phyloP scores from a whole-genome alignment of 2,888 invertebrate species.

The Maniola hyperantus region DNA sequence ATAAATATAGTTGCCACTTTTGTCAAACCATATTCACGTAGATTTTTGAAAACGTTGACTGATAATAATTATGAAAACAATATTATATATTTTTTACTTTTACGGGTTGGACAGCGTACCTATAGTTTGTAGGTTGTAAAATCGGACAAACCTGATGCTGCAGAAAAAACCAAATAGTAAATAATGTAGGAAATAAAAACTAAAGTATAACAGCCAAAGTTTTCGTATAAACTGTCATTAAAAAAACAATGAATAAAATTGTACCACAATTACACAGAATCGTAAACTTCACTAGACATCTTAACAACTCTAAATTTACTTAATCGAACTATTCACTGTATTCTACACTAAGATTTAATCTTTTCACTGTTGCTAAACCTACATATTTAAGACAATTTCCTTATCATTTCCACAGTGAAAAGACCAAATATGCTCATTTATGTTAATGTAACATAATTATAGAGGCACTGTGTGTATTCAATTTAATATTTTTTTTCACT shows the following conservation, averaged over 20 bases:
- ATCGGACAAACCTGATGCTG: not conserved
- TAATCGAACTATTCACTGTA: constrained; percentile 68
- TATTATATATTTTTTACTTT: not conserved
- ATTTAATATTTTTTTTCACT: constrained; percentile 57
- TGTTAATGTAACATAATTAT: constrained; percentile 84
- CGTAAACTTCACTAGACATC: constrained; percentile 51
- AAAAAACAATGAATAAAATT: constrained; percentile 48
- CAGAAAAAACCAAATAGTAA: not conserved
- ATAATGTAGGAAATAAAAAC: constrained; percentile 13
- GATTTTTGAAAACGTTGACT: constrained; percentile 19
- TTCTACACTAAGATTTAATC: constrained; percentile 73
- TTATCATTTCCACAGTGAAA: constrained; percentile 57
- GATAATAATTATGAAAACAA: not conserved
- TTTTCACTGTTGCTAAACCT: constrained; percentile 59
- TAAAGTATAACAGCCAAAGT: constrained; percentile 24
- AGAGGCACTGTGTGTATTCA: constrained; percentile 84
- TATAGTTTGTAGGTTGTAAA: not conserved
- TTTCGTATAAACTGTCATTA: constrained; percentile 38
- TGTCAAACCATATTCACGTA: not conserved
- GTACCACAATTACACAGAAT: constrained; percentile 62
- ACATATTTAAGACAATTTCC: constrained; percentile 24
- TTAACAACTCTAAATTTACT: constrained; percentile 67
- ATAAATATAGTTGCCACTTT: constrained; percentile 55
- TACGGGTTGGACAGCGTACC: not conserved
- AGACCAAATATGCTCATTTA: constrained; percentile 79